Evolutionary conservation across 2,797 vertebrate species (phyloP), one percentile per base, ranked within the genome.

Genomic region (Gymnothorax javanicus): DNA sequence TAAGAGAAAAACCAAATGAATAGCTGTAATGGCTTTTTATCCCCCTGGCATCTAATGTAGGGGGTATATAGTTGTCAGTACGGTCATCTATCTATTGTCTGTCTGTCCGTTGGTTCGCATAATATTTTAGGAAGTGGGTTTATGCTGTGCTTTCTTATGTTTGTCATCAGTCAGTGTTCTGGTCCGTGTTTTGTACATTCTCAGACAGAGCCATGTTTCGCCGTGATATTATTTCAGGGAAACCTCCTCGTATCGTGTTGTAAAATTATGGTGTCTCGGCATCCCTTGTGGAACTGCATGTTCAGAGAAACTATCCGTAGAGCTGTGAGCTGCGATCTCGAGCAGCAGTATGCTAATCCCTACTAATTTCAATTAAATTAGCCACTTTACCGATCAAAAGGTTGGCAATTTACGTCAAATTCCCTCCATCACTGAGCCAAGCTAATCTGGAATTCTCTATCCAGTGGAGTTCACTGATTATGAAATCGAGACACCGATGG

Each of bases 361-460:
- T 8, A 9, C 77, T 81, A 81, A 81, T 81, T 81, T 54, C 52
- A 81, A n/a, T 81, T 81, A 50, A 81, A 56, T 81, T 81, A 81
- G 50, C 17, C 50, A 81, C 77, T 81, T 81, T 81, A 81, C 77
- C 23, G 73, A 77, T 77, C 12, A 56, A 54, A 81, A 81, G 77
- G 77, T 81, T n/a, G 50, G 17, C 52, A 81, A 54, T 81, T 81
- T 81, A 81, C 20, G 56, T 56, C 17, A 81, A 54, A 23, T 81
- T n/a, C 23, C 50, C 82, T 59, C 82, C 33, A 11, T 17, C 25
- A 11, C 20, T 17, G 13, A 84, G 83, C 60, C 58, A 62, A 43
- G 33, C 83, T 43, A 60, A 25, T 64, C 43, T 11, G 11, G 59
- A 20, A 84, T 60, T 64, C 58, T 60, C 60, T 23, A 15, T 60